Base-by-base conservation (phyloP, 1,140 invertebrate species). In the Leptinotarsa texana region DNA sequence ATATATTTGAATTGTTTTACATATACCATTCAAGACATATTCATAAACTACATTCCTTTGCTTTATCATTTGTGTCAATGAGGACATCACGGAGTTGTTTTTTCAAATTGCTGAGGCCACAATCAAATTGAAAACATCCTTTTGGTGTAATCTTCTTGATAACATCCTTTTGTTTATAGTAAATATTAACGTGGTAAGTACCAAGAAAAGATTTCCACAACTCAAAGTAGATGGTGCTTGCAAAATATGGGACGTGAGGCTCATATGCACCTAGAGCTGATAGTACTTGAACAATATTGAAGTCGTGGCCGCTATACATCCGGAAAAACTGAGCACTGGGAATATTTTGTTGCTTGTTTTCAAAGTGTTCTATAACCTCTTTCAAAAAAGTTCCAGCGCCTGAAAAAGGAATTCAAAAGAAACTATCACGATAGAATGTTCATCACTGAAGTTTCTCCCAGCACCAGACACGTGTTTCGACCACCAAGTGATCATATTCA, bases 301-400 rank as follows among this genome's bases (percentile, higher is more conserved):
- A 21, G 13, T 70, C 69, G 21, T 70, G 69, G 13, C 15, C 69
- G 57, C 69, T 70, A 27, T 70, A 70, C 18, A 70, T 57, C 48
- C 51, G 33, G 21, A 18, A 70, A 22, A 51, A 51, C 3, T 33
- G 11, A 8, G 69, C 17, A 57, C 18, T 21, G 47, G n/a, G n/a
- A 49, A 47, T 11, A 27, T 51, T 24, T 21, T 18, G n/a, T 3
- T 21, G 18, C 47, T 57, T 70, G 17, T 18, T 22, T 4, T 70
- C 69, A 8, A 70, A 70, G 18, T 70, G 47, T 24, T 70, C 69
- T 5, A 70, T 24, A 13, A 70, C 21, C 5, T 18, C 51, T 22
- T 70, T 61, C 3, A 70, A 8, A 1, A 70, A 70, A 51, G 51
- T 21, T 21, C 69, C 69, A 13, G 47, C 48, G 0, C 13, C 69